Base-by-base conservation (phyloP, 2,113 vertebrate genomes). In the Cromileptes altivelis region DNA sequence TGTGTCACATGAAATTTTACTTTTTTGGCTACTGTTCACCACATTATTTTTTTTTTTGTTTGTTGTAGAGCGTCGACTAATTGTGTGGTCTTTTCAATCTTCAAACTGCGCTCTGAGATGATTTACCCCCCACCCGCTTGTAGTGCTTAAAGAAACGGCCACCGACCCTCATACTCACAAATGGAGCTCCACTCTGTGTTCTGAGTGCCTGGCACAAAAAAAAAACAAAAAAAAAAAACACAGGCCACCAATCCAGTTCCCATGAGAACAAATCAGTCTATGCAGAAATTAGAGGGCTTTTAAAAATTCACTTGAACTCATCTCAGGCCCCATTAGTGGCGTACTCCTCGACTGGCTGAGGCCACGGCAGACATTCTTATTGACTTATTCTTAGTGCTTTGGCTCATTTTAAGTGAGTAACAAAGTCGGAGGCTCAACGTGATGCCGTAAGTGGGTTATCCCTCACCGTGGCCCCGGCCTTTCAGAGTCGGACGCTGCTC, bases 351-450 rank as follows among this genome's bases (percentile, higher is more conserved):
- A 88, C 78, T 63, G 88, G 85, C 78, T 17, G 74, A 81, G 87
- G 82, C 83, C 87, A 80, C 58, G 13, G 81, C 78, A 91, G 90
- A 92, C 89, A 63, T 86, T 88, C 82, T 75, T 91, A 91, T 91
- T 93, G 92, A 93, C 93, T 93, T 90, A 85, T 93, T 91, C 88
- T 85, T 87, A 89, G 89, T 88, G 90, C 91, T 92, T 90, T 85
- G 82, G 76, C 87, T 94, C 84, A 83, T 91, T 93, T 89, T 90
- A 91, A 88, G 82, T 82, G 82, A 90, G 82, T 83, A 88, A 92
- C 89, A 88, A 85, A 91, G 82, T 87, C 77, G 14, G 81, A 85
- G 75, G 70, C 82, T 86, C 70, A 62, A 81, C 82, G 53, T 68
- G 86, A 86, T 70, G 88, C 86, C 60, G 18, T 84, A 75, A 89